Percentiles rank a stretch among this genome's conserved stretches.
phyloP scores from a whole-genome alignment of 2,888 invertebrate species.

The Druceiella hillmani region DNA sequence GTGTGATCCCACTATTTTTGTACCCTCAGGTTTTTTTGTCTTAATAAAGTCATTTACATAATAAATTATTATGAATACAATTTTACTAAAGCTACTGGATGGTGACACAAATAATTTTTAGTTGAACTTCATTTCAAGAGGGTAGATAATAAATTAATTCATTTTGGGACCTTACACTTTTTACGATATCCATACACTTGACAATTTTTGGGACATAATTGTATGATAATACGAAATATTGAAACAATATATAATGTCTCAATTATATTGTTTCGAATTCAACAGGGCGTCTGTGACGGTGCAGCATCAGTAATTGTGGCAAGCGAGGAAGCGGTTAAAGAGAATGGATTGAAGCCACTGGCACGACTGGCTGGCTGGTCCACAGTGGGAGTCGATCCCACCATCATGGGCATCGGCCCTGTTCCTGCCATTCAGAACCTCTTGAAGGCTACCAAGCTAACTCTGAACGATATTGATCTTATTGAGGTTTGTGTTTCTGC shows the following conservation, averaged over 20 bases:
- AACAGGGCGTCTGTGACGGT: conserved; percentile 97
- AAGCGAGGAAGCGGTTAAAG: conserved; percentile 81
- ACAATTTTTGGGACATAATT: too few relatives aligned
- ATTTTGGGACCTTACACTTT: too few relatives aligned
- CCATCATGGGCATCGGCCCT: conserved; percentile 97
- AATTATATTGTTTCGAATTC: conserved; percentile 2
- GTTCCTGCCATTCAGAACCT: conserved; percentile 88
- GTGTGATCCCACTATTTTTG: too few relatives aligned
- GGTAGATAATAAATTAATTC: too few relatives aligned
- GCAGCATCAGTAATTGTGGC: conserved; percentile 89
- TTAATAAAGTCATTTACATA: too few relatives aligned
- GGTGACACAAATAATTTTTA: too few relatives aligned
- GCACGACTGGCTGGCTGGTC: conserved; percentile 89
- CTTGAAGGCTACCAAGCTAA: conserved; percentile 71
- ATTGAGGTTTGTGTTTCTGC: conserved; percentile 76
- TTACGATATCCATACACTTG: too few relatives aligned
- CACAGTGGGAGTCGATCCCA: conserved; percentile 91
- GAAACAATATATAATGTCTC: conserved; percentile 4
- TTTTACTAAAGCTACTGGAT: too few relatives aligned
- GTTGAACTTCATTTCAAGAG: too few relatives aligned
- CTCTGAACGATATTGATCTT: conserved; percentile 83
- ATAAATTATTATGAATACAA: too few relatives aligned
- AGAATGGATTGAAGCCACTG: conserved; percentile 73
- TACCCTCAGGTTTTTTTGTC: too few relatives aligned
- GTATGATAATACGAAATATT: too few relatives aligned